phyloP scores from a whole-genome alignment of 2,888 invertebrate species.

The Sinhomidia bicolor region DNA sequence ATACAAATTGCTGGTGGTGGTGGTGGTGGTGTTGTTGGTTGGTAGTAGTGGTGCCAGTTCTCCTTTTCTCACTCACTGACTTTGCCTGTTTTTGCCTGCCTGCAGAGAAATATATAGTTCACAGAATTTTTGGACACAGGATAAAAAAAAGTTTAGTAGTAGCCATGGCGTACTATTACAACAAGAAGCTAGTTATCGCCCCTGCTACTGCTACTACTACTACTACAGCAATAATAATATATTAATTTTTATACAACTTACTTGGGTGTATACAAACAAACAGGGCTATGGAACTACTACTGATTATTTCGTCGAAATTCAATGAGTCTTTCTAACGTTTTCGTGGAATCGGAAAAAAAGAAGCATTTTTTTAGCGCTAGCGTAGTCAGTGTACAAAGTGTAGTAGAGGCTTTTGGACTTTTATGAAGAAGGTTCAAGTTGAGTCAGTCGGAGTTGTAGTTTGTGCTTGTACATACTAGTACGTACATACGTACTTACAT shows the following conservation, averaged over 20 bases:
- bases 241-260: conserved; percentile 9
- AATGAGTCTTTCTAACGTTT: conserved; percentile 22
- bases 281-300: no score
- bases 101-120: background rate
- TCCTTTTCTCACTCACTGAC: conserved; percentile 11
- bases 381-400: background rate
- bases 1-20: conserved; percentile 53
- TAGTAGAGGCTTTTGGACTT: background rate
- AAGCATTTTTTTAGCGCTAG: background rate
- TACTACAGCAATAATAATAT: background rate
- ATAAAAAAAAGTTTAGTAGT: background rate
- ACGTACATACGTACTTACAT: background rate
- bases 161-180: background rate
- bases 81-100: background rate
- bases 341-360: conserved; percentile 7
- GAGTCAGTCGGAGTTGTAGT: conserved; percentile 4
- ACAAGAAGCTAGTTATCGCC: conserved; percentile 15
- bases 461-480: background rate
- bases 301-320: conserved; percentile 1
- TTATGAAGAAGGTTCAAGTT: background rate
- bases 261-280: background rate
- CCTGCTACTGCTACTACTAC: no score
- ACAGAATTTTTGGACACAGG: background rate
- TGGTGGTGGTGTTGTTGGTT: no score
- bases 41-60: conserved; percentile 37